A percentile compares a stretch with the other conserved stretches of the same genome.
phyloP scores from a whole-genome alignment of 2,797 vertebrate species.

The Onychomys arenicola region DNA sequence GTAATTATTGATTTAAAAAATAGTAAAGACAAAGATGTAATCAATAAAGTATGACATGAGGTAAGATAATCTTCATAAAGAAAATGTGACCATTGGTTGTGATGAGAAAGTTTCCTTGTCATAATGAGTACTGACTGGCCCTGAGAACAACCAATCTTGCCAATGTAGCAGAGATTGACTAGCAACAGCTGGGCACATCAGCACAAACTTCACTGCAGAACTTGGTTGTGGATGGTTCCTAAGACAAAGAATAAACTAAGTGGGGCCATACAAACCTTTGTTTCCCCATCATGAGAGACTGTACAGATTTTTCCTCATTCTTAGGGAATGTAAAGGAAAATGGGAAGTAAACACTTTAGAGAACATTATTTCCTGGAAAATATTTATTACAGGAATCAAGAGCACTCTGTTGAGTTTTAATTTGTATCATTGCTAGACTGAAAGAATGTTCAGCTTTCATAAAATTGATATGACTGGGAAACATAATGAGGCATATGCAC shows the following conservation, averaged over 20 bases:
- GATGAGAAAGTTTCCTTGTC: background rate
- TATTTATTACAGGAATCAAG: background rate
- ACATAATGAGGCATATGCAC: background rate
- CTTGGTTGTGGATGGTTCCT: rapidly evolving
- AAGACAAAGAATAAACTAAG: background rate
- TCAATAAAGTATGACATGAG: background rate
- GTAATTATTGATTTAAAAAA: background rate
- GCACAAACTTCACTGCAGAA: background rate
- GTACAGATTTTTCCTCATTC: background rate
- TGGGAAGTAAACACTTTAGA: background rate
- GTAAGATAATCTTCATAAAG: background rate
- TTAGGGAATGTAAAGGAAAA: background rate
- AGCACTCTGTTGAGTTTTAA: background rate
- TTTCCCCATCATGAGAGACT: background rate
- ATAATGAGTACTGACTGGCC: background rate
- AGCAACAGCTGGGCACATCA: too few relatives aligned
- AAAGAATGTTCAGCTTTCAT: background rate
- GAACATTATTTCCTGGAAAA: background rate
- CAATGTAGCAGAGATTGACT: background rate
- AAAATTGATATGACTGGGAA: background rate
- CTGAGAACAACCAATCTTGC: background rate
- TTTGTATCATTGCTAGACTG: background rate
- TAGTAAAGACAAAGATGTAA: background rate
- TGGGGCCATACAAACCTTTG: background rate
- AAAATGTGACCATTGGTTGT: background rate